Evolutionary conservation across 2,113 vertebrate genomes (phyloP).

Genomic region (Epinephelus cyanopodus): DNA sequence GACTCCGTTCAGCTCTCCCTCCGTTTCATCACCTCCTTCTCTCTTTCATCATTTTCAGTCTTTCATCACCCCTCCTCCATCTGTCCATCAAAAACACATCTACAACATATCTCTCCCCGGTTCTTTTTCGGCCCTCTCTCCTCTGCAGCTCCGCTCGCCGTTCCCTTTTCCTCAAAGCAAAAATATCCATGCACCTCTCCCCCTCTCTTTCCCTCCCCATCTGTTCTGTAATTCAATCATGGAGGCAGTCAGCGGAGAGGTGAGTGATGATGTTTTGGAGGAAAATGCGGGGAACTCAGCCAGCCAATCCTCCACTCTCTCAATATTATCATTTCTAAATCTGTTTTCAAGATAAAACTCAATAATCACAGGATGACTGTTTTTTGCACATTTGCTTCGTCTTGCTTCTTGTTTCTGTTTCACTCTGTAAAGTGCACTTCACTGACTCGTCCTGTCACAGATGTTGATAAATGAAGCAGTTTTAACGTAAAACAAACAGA

Average conservation of each 20-base stretch:
- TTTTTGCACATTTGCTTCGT: background rate
- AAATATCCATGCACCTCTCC: conserved; percentile 35
- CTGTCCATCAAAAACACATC: conserved; percentile 31
- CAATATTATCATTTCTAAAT: conserved; percentile 46
- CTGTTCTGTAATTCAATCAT: conserved; percentile 82
- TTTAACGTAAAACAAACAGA: background rate
- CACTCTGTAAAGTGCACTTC: background rate
- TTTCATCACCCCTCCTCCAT: conserved; percentile 43
- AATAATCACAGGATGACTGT: conserved; percentile 6
- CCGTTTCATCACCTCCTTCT: conserved; percentile 39
- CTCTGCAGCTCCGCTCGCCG: conserved; percentile 30
- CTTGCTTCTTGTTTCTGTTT: background rate
- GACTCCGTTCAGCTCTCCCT: conserved; percentile 19
- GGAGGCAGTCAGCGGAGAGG: conserved; percentile 65
- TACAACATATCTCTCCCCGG: background rate
- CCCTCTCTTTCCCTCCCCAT: conserved; percentile 35
- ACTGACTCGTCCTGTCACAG: background rate
- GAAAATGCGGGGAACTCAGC: conserved; percentile 53
- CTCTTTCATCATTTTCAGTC: conserved; percentile 38
- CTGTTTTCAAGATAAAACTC: conserved; percentile 25
- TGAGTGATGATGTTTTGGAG: conserved; percentile 77
- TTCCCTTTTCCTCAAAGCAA: conserved; percentile 49
- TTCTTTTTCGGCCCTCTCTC: background rate
- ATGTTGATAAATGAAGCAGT: background rate
- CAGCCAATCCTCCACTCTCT: conserved; percentile 44